Conservation (phyloP, 2,113 vertebrate genomes). For the Oryzias celebensis region DNA sequence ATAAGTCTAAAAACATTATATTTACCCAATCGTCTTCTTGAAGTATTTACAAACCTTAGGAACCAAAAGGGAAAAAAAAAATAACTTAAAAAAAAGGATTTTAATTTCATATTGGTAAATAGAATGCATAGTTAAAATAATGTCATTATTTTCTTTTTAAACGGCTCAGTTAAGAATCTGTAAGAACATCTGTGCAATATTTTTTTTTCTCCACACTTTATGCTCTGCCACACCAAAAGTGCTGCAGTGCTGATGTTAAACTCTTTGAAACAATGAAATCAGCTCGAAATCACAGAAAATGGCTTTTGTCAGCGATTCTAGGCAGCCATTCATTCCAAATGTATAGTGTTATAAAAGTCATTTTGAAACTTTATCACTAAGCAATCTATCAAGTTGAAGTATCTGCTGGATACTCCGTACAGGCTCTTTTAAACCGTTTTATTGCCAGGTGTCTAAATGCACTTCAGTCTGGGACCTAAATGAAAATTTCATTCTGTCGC, state of each 20-base stretch:
- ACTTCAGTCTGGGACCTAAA: constrained; percentile 30
- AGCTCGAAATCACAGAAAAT: constrained; percentile 3
- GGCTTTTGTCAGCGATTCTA: constrained; percentile 1
- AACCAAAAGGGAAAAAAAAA: no score
- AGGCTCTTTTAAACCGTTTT: constrained; percentile 12
- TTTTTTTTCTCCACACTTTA: background rate
- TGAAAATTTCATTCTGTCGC: constrained; percentile 36
- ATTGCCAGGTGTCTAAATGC: constrained; percentile 22
- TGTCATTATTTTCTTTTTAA: no score
- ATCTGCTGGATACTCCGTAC: constrained; percentile 7
- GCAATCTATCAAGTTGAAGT: constrained; percentile 14
- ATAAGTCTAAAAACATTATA: no score
- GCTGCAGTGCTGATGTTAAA: background rate
- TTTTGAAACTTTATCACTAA: constrained; percentile 10
- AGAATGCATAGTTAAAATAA: no score
- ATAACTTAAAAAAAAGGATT: no score
- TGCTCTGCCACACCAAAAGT: background rate
- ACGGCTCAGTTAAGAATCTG: no score
- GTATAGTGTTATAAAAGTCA: constrained; percentile 13
- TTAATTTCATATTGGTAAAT: no score
- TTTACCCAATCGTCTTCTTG: no score
- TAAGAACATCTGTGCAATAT: no score
- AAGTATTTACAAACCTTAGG: no score
- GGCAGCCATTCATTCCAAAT: background rate
- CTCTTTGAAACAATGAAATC: constrained; percentile 5